Percentiles rank a stretch among this genome's conserved stretches.
Evolutionary conservation across 1,140 invertebrate species (phyloP).

Genomic region (Vanessa atalanta): DNA sequence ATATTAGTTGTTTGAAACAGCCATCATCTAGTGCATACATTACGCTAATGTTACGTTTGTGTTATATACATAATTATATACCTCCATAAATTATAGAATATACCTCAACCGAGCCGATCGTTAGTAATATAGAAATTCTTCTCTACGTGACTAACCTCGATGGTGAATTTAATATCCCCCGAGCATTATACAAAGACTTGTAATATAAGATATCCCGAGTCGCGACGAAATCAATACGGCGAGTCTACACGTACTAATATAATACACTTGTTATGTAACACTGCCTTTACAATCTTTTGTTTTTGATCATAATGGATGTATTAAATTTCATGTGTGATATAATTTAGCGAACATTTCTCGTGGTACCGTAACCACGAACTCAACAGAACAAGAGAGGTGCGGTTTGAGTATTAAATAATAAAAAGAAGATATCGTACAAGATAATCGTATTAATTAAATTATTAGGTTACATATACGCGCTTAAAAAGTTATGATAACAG

Average conservation of each 20-base stretch:
- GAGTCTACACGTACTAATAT: conserved; percentile 12
- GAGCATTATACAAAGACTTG: conserved; percentile 15
- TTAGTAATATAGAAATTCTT: conserved; percentile 5
- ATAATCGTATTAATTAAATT: too few relatives aligned
- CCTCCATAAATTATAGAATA: neutral
- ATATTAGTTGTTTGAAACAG: too few relatives aligned
- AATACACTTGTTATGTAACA: conserved; percentile 17
- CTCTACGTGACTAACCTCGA: conserved; percentile 25
- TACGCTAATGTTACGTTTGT: too few relatives aligned
- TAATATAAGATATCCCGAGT: conserved; percentile 22
- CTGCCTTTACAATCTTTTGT: conserved; percentile 15
- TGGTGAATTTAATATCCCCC: conserved; percentile 22
- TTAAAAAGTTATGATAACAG: too few relatives aligned
- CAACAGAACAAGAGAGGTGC: too few relatives aligned
- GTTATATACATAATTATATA: too few relatives aligned
- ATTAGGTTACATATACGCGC: too few relatives aligned
- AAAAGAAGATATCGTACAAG: too few relatives aligned
- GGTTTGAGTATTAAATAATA: too few relatives aligned
- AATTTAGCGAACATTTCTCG: too few relatives aligned
- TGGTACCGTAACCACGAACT: too few relatives aligned
- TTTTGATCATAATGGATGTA: conserved; percentile 2
- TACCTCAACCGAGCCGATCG: neutral
- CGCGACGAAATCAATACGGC: conserved; percentile 36
- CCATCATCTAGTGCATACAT: too few relatives aligned
- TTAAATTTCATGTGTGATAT: conserved; percentile 5